These are phyloP conservation scores for Drosophila pachea DNA, from an alignment of 1,140 invertebrate genomes.

Conservation along the genomic window DNA sequence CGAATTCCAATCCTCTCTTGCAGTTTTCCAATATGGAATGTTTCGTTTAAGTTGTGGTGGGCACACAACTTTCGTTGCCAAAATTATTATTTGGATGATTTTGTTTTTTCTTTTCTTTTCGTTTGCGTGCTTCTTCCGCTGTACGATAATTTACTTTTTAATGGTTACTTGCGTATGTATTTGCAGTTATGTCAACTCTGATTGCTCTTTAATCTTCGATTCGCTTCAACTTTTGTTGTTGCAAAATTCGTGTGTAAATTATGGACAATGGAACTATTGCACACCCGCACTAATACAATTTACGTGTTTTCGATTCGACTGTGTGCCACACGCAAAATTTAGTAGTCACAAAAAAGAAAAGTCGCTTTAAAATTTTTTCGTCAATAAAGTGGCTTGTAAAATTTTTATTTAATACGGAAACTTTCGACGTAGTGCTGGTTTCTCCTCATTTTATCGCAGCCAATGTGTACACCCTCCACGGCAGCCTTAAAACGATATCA, in stretches of 20 bases:
- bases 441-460: conserved; percentile 30
- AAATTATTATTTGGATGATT: conserved; percentile 41
- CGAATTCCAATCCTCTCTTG: conserved; percentile 57
- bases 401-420: conserved; percentile 56
- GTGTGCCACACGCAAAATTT: conserved; percentile 58
- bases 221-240: conserved; percentile 61
- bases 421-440: conserved; percentile 72
- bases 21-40: conserved; percentile 50
- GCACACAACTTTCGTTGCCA: conserved; percentile 59
- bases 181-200: conserved; percentile 70
- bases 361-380: conserved; percentile 55
- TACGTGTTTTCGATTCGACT: conserved; percentile 66
- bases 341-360: conserved; percentile 35
- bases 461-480: conserved; percentile 76
- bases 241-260: conserved; percentile 70
- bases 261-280: conserved; percentile 65
- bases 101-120: conserved; percentile 18
- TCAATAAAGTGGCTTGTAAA: conserved; percentile 56
- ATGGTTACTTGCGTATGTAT: conserved; percentile 18
- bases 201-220: conserved; percentile 46
- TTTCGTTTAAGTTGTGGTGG: conserved; percentile 31
- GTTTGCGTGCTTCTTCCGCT: conserved; percentile 45
- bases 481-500: conserved; percentile 21
- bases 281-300: conserved; percentile 59
- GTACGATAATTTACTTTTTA: conserved; percentile 66